phyloP scores from a whole-genome alignment of 2,113 vertebrate genomes.

The Coturnix japonica region DNA sequence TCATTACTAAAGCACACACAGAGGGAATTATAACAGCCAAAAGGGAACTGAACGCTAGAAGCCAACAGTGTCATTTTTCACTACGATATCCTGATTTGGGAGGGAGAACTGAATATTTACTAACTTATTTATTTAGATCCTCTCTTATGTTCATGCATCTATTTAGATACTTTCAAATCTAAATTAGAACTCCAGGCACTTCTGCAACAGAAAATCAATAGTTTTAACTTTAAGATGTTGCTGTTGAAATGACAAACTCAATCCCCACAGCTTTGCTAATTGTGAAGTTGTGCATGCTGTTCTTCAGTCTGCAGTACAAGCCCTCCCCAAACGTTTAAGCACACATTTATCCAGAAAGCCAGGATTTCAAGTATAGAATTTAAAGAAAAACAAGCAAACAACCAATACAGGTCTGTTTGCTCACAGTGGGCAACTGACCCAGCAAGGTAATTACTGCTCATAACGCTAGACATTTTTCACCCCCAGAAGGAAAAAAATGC shows the following conservation, averaged over 20 bases:
- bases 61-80: slow-evolving; percentile 20
- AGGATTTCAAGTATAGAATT: neutral
- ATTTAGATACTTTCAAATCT: slow-evolving; percentile 6
- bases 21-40: slow-evolving; percentile 25
- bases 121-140: slow-evolving; percentile 15
- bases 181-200: neutral
- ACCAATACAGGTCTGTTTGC: neutral
- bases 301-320: neutral
- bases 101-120: slow-evolving; percentile 7
- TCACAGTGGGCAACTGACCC: neutral
- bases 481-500: neutral
- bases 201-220: neutral
- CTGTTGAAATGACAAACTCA: neutral
- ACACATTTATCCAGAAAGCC: neutral
- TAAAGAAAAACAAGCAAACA: neutral
- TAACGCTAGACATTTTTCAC: neutral
- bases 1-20: slow-evolving; percentile 63
- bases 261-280: neutral
- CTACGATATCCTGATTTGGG: neutral
- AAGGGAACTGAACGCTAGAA: slow-evolving; percentile 28
- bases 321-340: neutral
- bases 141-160: slow-evolving; percentile 3
- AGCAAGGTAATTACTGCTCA: neutral
- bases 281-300: neutral
- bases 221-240: neutral